A percentile compares a stretch with the other conserved stretches of the same genome.
Conservation (phyloP, 2,888 invertebrate species). For the Eupithecia pulchellata region DNA sequence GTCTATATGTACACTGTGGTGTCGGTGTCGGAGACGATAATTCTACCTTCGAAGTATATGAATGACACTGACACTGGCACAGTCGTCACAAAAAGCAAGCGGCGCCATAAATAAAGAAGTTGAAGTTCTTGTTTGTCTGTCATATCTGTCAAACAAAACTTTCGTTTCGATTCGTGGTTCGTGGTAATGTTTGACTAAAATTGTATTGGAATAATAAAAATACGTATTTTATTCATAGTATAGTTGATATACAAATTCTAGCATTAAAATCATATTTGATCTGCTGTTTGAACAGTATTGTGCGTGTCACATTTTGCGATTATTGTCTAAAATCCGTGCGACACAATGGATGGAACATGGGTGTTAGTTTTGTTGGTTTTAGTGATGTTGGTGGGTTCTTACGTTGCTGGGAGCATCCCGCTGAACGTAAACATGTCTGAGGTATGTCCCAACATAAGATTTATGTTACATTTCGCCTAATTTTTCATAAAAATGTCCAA, state of each 20-base stretch:
- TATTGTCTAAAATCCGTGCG: constrained; percentile 35
- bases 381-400: constrained; percentile 98
- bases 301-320: constrained; percentile 29
- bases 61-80: too few species aligned
- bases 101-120: too few species aligned
- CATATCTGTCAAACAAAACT: too few species aligned
- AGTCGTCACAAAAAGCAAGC: too few species aligned
- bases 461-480: not conserved
- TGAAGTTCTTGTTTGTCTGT: too few species aligned
- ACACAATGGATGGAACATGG: constrained; percentile 92
- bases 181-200: too few species aligned
- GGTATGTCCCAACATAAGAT: constrained; percentile 83
- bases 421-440: constrained; percentile 97
- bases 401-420: constrained; percentile 97
- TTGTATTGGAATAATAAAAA: not conserved
- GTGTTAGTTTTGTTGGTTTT: constrained; percentile 92
- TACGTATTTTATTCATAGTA: constrained; percentile 19
- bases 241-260: constrained; percentile 33
- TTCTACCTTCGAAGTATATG: too few species aligned
- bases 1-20: too few species aligned
- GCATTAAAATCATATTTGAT: constrained; percentile 14
- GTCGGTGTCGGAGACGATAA: too few species aligned
- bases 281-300: constrained; percentile 4
- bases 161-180: too few species aligned
- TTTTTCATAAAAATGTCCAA: not conserved